Conservation (phyloP, 2,113 vertebrate genomes). For the Lamprotornis superbus region DNA sequence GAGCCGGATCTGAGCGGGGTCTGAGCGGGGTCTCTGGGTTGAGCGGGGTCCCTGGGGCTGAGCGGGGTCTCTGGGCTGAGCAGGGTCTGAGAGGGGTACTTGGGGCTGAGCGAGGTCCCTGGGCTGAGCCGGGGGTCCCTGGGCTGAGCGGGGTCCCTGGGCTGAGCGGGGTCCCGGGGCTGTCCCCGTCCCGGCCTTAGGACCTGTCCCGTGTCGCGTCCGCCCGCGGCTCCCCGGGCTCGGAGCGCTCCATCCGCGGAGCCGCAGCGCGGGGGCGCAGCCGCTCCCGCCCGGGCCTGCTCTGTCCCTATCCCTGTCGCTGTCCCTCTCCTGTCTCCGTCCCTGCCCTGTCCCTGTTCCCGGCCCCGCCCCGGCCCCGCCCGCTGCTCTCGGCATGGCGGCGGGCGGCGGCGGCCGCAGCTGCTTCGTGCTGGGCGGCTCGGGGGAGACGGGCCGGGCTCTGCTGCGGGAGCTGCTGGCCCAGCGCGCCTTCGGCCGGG, state of each 20-base stretch:
- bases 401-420: background rate
- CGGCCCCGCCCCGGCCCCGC: background rate
- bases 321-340: too few species aligned
- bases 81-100: too few species aligned
- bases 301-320: too few species aligned
- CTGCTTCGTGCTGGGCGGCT: conserved; percentile 88
- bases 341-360: background rate
- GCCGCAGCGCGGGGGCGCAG: background rate
- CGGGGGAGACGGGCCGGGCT: conserved; percentile 76
- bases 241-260: background rate
- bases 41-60: background rate
- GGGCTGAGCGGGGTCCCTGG: too few species aligned
- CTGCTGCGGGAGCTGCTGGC: conserved; percentile 77
- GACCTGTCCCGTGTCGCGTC: too few species aligned
- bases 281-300: too few species aligned
- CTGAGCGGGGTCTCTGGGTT: too few species aligned
- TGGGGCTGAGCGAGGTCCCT: too few species aligned
- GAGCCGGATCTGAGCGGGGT: too few species aligned
- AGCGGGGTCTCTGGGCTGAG: too few species aligned
- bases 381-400: background rate
- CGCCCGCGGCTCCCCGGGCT: too few species aligned
- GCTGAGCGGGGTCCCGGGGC: background rate
- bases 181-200: background rate
- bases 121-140: too few species aligned
- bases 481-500: conserved; percentile 77